Conservation (phyloP, 2,113 vertebrate genomes). For the Acanthisitta chloris region DNA sequence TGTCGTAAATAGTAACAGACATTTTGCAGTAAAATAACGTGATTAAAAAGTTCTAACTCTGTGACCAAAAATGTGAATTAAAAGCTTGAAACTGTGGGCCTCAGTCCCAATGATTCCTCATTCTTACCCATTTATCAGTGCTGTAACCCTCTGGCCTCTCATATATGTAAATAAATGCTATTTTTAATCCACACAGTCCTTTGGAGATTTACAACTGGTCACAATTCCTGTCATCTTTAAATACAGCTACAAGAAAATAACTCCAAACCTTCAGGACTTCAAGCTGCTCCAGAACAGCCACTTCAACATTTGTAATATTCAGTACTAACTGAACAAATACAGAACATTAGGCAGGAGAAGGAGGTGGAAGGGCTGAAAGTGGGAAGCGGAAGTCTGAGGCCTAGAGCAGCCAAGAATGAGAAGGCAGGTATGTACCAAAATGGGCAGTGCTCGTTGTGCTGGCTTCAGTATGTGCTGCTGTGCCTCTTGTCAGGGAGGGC, state of each 20-base stretch:
- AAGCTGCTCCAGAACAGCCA: neutral
- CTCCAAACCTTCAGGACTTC: neutral
- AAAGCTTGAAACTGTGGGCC: neutral
- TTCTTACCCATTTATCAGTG: neutral
- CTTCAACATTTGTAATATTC: neutral
- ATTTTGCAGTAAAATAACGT: neutral
- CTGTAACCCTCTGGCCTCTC: neutral
- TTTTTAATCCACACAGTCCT: neutral
- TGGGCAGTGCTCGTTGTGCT: fast-evolving
- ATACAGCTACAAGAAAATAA: neutral
- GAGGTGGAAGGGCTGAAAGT: neutral
- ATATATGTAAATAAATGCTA: neutral
- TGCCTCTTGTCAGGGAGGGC: neutral
- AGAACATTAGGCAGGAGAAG: neutral
- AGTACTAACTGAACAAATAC: neutral
- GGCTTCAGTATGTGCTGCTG: neutral
- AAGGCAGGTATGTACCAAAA: neutral
- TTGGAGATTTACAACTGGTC: neutral
- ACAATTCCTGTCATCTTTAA: neutral
- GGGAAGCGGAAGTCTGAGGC: neutral
- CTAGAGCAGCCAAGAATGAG: neutral
- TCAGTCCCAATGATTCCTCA: neutral
- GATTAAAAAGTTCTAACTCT: neutral
- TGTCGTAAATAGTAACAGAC: neutral
- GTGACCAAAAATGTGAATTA: neutral